Percentiles rank a stretch among this genome's conserved stretches.
These are phyloP conservation scores for Dascyllus trimaculatus DNA, from an alignment of 2,113 vertebrate genomes.

Conservation along the genomic window DNA sequence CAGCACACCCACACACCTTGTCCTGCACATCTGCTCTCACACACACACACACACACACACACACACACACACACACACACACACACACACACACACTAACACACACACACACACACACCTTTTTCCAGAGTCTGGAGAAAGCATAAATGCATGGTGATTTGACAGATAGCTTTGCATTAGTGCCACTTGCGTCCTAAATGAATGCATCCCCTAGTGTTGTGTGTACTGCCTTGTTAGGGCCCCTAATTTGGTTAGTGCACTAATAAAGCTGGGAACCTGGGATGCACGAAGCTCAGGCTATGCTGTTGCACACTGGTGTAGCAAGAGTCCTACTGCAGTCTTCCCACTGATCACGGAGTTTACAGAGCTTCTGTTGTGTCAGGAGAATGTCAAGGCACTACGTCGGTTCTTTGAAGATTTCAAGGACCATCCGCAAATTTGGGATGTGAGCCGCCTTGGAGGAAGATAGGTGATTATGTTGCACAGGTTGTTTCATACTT, in stretches of 20 bases:
- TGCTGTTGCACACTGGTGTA: conserved; percentile 10
- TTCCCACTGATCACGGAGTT: conserved; percentile 9
- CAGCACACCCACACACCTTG: conserved; percentile 68
- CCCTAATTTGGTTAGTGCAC: conserved; percentile 73
- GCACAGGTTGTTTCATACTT: conserved; percentile 2
- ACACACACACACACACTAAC: conserved; percentile 9
- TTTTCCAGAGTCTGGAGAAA: conserved; percentile 28
- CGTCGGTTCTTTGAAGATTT: neutral
- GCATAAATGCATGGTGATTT: conserved; percentile 48
- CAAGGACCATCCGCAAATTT: neutral
- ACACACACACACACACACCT: conserved; percentile 9
- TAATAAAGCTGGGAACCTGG: conserved; percentile 74
- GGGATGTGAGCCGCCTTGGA: neutral
- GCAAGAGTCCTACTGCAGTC: conserved; percentile 7
- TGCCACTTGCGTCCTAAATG: conserved; percentile 63
- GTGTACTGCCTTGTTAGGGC: conserved; percentile 72
- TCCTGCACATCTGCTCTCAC: conserved; percentile 63
- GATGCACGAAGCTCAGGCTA: conserved; percentile 55
- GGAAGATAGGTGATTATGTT: neutral
- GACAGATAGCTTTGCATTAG: conserved; percentile 74
- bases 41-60: conserved; percentile 16
- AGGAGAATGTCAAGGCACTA: neutral
- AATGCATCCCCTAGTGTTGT: conserved; percentile 71
- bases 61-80: conserved; percentile 4
- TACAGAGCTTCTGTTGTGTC: conserved; percentile 22